Evolutionary conservation across 2,888 invertebrate genomes (phyloP).

Genomic region (Thalpophila matura): DNA sequence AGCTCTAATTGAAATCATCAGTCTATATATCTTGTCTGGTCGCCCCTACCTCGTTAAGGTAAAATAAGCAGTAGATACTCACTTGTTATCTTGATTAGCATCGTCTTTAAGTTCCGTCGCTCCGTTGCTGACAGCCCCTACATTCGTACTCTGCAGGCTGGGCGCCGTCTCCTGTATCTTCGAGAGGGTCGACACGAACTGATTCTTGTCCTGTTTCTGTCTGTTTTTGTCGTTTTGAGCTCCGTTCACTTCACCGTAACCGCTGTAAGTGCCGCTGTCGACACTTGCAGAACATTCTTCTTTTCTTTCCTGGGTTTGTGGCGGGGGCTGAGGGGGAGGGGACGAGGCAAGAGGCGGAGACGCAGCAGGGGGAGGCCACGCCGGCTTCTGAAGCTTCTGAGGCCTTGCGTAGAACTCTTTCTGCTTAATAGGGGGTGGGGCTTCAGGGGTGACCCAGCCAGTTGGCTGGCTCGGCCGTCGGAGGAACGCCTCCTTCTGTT

Average conservation of each 20-base stretch:
- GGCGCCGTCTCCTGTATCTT: constrained; percentile 92
- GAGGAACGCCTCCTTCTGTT: constrained; percentile 97
- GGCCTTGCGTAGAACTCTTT: constrained; percentile 95
- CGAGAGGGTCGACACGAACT: constrained; percentile 91
- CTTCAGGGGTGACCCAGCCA: constrained; percentile 90
- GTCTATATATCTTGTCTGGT: too few species aligned
- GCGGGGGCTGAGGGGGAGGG: constrained; percentile 88
- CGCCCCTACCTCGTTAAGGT: too few species aligned
- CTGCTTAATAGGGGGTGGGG: constrained; percentile 90
- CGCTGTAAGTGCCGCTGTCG: constrained; percentile 86
- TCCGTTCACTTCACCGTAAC: constrained; percentile 86
- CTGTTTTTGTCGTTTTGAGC: constrained; percentile 79
- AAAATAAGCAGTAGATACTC: too few species aligned
- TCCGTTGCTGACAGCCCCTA: constrained; percentile 85
- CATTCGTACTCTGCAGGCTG: constrained; percentile 79
- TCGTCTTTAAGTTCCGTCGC: constrained; percentile 80
- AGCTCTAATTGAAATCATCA: too few species aligned
- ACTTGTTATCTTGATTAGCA: constrained; percentile 86
- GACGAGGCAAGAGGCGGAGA: constrained; percentile 90
- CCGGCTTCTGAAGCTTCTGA: constrained; percentile 93
- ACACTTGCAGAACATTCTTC: constrained; percentile 87
- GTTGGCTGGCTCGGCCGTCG: constrained; percentile 93
- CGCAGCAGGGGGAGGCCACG: constrained; percentile 92
- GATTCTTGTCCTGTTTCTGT: constrained; percentile 84
- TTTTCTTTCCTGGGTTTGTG: constrained; percentile 78